Evolutionary conservation across 2,888 invertebrate species (phyloP).

Genomic region (Gari tellinella): DNA sequence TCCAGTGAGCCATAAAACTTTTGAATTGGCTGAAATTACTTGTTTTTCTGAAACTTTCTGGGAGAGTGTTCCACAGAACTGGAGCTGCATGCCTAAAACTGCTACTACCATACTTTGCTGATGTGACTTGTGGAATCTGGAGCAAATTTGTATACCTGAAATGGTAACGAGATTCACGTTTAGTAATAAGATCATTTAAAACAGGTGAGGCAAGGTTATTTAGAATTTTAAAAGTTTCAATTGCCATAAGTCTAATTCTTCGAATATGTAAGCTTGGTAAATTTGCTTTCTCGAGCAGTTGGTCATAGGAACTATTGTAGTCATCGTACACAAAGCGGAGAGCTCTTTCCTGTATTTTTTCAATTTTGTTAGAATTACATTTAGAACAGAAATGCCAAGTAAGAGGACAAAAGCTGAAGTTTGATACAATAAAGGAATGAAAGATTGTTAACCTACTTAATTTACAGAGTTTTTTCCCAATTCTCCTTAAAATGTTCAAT

Average conservation of each 20-base stretch:
- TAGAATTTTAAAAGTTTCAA: conserved; percentile 1
- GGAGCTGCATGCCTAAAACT: background rate
- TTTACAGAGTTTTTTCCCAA: background rate
- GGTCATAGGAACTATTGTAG: background rate
- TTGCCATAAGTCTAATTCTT: background rate
- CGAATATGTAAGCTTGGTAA: background rate
- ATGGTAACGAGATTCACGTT: background rate
- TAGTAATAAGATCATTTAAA: background rate
- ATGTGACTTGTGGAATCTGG: background rate
- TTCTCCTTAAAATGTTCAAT: background rate
- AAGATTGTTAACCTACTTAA: background rate
- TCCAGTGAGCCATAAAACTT: background rate
- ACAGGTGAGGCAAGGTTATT: background rate
- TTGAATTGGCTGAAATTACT: background rate
- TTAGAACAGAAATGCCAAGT: background rate
- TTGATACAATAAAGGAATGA: background rate
- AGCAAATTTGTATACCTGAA: background rate
- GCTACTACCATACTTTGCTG: background rate
- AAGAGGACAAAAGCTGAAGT: background rate
- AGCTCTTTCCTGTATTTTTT: conserved; percentile 1
- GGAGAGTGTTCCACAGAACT: background rate
- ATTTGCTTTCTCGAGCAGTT: background rate
- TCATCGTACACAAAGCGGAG: background rate
- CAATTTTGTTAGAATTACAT: background rate
- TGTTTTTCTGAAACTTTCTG: background rate